Evolutionary conservation across 1,140 invertebrate species (phyloP).

Genomic region (Ruditapes philippinarum): DNA sequence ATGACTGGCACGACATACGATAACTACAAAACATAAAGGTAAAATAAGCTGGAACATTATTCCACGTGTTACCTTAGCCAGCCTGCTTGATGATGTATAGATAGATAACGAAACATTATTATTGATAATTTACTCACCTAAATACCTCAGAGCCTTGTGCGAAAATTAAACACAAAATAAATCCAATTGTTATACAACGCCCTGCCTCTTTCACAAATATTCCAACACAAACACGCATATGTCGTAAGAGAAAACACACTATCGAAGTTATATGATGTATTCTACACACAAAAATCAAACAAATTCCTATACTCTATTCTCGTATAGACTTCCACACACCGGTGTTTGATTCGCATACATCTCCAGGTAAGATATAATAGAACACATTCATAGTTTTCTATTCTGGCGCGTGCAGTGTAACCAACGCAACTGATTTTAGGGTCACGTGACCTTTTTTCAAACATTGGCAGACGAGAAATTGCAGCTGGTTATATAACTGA

Average conservation of each 20-base stretch:
- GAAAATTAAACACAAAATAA: slow-evolving; percentile 3
- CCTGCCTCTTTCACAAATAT: neutral
- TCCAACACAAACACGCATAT: neutral
- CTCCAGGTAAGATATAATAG: neutral
- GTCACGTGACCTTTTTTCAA: slow-evolving; percentile 21
- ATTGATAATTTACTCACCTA: neutral
- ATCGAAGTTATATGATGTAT: neutral
- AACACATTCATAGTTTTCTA: neutral
- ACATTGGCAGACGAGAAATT: slow-evolving; percentile 3
- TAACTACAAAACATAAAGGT: too few relatives aligned
- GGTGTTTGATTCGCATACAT: slow-evolving; percentile 5
- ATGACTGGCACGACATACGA: too few relatives aligned
- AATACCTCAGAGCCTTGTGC: slow-evolving; percentile 13
- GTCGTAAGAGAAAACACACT: neutral
- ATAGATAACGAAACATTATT: neutral
- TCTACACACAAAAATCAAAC: neutral
- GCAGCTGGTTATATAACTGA: neutral
- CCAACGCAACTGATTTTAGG: slow-evolving; percentile 34
- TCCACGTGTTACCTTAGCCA: too few relatives aligned
- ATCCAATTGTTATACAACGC: neutral
- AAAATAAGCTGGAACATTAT: too few relatives aligned
- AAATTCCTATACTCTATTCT: too few relatives aligned
- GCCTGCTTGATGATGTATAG: neutral
- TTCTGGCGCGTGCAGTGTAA: slow-evolving; percentile 26
- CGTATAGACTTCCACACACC: neutral